Evolutionary conservation across 2,113 vertebrate species (phyloP).

Genomic region (Phrynosoma blainvillii): DNA sequence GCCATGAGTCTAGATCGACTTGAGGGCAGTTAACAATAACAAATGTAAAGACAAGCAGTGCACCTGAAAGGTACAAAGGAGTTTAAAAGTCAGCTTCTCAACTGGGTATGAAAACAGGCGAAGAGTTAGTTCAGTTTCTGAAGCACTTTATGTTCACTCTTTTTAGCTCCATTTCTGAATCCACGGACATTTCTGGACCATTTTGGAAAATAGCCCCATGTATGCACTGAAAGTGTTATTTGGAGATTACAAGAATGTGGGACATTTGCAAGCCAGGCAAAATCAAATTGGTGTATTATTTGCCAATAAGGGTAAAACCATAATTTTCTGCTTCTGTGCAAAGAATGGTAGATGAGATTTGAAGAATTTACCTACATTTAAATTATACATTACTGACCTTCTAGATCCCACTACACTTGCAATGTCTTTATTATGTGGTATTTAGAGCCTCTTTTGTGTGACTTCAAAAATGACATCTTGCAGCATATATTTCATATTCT

Average conservation of each 20-base stretch:
- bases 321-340: too few species aligned
- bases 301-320: background rate
- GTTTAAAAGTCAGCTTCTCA: too few species aligned
- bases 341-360: background rate
- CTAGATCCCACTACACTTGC: conserved; percentile 35
- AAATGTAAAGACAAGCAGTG: background rate
- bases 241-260: background rate
- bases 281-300: background rate
- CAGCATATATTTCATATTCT: conserved; percentile 52
- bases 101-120: too few species aligned
- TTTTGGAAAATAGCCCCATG: background rate
- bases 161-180: background rate
- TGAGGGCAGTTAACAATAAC: background rate
- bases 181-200: background rate
- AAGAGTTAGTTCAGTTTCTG: too few species aligned
- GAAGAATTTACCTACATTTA: background rate
- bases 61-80: too few species aligned
- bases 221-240: too few species aligned
- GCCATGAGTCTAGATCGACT: too few species aligned
- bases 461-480: conserved; percentile 46
- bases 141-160: background rate
- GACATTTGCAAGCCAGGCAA: background rate
- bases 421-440: conserved; percentile 30
- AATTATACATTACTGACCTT: background rate
- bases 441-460: conserved; percentile 54